Percentiles rank a stretch among this genome's conserved stretches.
phyloP scores from a whole-genome alignment of 2,113 vertebrate genomes.

The Ornithorhynchus anatinus region DNA sequence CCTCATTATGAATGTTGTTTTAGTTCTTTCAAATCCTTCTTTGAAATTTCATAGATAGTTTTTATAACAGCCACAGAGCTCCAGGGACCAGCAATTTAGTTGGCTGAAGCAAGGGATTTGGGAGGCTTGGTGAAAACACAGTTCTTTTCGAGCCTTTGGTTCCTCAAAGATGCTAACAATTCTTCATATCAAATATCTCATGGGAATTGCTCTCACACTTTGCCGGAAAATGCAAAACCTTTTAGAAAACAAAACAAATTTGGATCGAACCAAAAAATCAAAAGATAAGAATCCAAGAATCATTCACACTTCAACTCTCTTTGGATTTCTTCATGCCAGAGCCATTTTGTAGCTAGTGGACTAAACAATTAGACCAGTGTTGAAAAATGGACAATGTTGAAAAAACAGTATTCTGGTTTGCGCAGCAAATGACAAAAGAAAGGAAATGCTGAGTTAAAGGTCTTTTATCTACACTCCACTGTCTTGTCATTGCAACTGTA shows the following conservation, averaged over 20 bases:
- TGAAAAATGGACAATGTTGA: constrained; percentile 19
- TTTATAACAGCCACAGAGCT: background rate
- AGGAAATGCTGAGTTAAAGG: constrained; percentile 29
- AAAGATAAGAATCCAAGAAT: too few species aligned
- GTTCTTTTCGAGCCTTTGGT: background rate
- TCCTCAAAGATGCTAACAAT: background rate
- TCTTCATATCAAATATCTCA: constrained; percentile 6
- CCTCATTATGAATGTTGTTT: background rate
- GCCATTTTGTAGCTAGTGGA: background rate
- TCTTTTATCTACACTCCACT: background rate
- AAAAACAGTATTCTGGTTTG: constrained; percentile 27
- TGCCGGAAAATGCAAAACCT: too few species aligned
- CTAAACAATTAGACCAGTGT: constrained; percentile 29
- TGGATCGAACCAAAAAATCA: too few species aligned
- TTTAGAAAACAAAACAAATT: background rate
- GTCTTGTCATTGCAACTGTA: background rate
- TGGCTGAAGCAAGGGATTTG: background rate
- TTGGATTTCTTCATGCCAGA: background rate
- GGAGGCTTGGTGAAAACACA: background rate
- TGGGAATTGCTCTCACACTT: too few species aligned
- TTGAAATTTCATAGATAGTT: background rate
- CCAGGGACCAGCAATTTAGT: background rate
- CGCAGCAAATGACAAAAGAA: constrained; percentile 8
- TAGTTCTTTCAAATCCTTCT: constrained; percentile 6
- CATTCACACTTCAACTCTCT: background rate